Evolutionary conservation across 2,888 invertebrate genomes (phyloP).

Genomic region (Isoperla grammatica): DNA sequence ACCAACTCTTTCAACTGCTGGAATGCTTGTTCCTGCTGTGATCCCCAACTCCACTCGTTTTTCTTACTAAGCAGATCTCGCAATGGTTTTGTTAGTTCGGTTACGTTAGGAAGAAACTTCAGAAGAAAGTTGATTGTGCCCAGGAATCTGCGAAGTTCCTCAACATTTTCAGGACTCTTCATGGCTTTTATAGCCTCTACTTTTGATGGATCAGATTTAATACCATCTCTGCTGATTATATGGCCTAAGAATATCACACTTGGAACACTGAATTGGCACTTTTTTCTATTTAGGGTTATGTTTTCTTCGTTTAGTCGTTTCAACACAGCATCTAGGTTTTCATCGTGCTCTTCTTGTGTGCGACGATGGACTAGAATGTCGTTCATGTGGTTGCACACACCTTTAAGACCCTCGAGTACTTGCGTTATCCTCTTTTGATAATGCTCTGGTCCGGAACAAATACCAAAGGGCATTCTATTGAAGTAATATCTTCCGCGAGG

Average conservation of each 20-base stretch:
- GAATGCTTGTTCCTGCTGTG: constrained; percentile 33
- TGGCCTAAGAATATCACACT: constrained; percentile 4
- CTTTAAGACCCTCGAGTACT: constrained; percentile 18
- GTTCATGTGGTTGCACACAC: background rate
- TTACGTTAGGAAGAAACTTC: constrained; percentile 25
- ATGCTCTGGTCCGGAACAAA: constrained; percentile 25
- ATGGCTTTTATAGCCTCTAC: background rate
- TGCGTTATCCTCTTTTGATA: constrained; percentile 27
- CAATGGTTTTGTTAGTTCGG: constrained; percentile 32
- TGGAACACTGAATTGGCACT: background rate
- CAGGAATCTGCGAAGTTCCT: constrained; percentile 3
- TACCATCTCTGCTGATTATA: background rate
- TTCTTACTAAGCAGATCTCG: constrained; percentile 32
- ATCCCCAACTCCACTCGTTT: constrained; percentile 31
- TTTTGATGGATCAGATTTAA: constrained; percentile 2
- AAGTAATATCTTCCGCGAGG: constrained; percentile 28
- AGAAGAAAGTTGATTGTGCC: background rate
- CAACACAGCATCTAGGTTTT: background rate
- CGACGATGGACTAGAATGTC: background rate
- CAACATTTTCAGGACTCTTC: background rate
- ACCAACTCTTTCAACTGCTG: no score
- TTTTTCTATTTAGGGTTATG: background rate
- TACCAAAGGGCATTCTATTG: constrained; percentile 28
- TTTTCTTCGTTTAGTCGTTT: background rate
- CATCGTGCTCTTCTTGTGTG: constrained; percentile 8